Evolutionary conservation across 2,888 invertebrate species (phyloP).

Genomic region (Sesia apiformis): DNA sequence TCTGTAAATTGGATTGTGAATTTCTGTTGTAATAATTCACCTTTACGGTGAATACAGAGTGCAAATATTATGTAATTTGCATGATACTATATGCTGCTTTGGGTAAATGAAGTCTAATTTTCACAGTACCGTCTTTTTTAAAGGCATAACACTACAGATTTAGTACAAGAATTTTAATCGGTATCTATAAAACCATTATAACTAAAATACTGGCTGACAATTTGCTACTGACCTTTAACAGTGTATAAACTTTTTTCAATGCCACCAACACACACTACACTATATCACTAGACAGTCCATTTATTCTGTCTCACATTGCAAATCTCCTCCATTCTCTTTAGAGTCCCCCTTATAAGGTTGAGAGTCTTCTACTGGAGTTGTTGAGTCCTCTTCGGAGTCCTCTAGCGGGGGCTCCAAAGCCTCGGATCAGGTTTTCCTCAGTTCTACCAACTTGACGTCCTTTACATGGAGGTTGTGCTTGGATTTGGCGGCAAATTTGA

Average conservation of each 20-base stretch:
- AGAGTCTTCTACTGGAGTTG: not conserved
- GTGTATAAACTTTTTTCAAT: conserved; percentile 13
- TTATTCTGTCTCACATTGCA: not conserved
- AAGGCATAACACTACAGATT: too few species aligned
- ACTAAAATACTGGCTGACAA: not conserved
- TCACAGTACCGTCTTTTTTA: too few species aligned
- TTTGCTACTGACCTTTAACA: conserved; percentile 2
- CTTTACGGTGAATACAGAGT: too few species aligned
- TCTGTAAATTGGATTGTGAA: too few species aligned
- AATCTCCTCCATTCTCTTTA: not conserved
- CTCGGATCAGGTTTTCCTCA: conserved; percentile 65
- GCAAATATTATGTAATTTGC: too few species aligned
- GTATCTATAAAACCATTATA: too few species aligned
- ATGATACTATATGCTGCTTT: too few species aligned
- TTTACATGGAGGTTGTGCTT: conserved; percentile 86
- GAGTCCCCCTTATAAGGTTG: not conserved
- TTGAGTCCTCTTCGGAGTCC: conserved; percentile 2
- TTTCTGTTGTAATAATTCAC: too few species aligned
- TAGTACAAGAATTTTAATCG: too few species aligned
- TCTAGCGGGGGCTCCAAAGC: conserved; percentile 9
- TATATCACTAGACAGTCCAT: conserved; percentile 15
- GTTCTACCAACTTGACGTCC: conserved; percentile 84
- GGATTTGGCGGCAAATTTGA: conserved; percentile 87
- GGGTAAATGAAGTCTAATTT: too few species aligned
- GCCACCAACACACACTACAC: conserved; percentile 14